Evolutionary conservation across 1,140 invertebrate species (phyloP), one percentile per base, ranked within the genome.

Genomic region (Dendroctonus valens): DNA sequence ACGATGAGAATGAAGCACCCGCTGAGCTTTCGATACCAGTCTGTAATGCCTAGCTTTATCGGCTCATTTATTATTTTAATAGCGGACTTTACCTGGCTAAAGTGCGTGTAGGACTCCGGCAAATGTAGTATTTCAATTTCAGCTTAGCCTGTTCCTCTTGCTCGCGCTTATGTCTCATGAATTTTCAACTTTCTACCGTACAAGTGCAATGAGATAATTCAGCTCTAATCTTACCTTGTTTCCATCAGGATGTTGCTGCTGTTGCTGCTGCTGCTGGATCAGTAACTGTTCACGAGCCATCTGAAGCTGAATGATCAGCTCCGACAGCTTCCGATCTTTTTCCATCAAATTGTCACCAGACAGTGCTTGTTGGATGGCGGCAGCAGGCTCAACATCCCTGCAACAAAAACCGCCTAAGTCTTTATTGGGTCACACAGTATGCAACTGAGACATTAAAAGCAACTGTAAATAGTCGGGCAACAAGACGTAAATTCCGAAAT

Each of bases 261-360:
- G 89, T 44, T 74, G 71, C 40, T 75, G 70, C 48, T 74, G 74
- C 61, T 77, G 72, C 73, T 92, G 88, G 12, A 85, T 83, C 39
- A 90, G 73, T 51, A 93, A 80, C 76, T 91, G 89, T 71, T 92
- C 91, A 68, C 90, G 82, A 9, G 92, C 84, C 81, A 89, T 85
- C 78, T 93, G 91, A 55, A 94, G 82, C 70, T 92, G 89, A 6
- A 88, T 78, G 54, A 93, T 94, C 86, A 92, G 89, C 75, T 93
- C 91, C 3, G 89, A 89, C 2, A 94, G 81, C 72, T 86, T 84
- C 49, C 90, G 81, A 70, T 93, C 91, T 78, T 89, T 89, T 76
- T 91, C 89, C 53, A 86, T 83, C 70, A 91, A 79, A 73, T 84
- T 89, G 70, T 91, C 87, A 68, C 83, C 83, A 72, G 83, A 82